Base-by-base conservation (phyloP, 2,797 vertebrate genomes). In the Apodemus agrarius region DNA sequence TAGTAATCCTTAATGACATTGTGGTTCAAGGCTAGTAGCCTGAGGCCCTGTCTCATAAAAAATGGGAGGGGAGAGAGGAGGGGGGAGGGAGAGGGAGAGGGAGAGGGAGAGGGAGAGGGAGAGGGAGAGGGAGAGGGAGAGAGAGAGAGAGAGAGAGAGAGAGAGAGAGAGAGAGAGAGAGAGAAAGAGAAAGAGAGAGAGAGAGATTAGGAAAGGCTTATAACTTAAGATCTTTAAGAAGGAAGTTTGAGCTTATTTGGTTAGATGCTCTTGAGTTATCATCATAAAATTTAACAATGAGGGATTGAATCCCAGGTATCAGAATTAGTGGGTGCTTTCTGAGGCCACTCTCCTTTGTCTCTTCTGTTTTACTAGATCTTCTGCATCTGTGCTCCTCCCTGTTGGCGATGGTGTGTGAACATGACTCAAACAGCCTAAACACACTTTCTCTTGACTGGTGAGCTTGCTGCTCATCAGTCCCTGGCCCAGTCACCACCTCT, bases 321-420 rank as follows among this genome's bases (percentile, higher is more conserved):
- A 95, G 26, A 92, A 91, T 91, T 89, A 79, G 90, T 34, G 46
- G 59, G 0, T 75, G 67, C 72, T 89, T 95, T 94, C 29, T 93
- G 22, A 0, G 67, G 26, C 90, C n/a, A 83, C 19, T 91, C 17
- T 5, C 76, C 40, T 90, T 91, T 90, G 40, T 52, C 34, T 22
- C 40, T 93, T 90, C n/a, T 9, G 57, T 82, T 88, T 93, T 69
- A 74, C 72, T 91, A 43, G 46, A 78, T 67, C 79, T 21, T 43
- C 0, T 85, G 16, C 29, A n/a, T 88, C 26, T 78, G 17, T 69
- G 7, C 49, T 90, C n/a, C 11, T 49, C 4, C 78, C 22, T 92
- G 2, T 75, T 85, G 7, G 8, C 81, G 29, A 78, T 21, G 78
- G 49, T 67, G 54, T 1, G n/a, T 46, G 74, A 34, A 7, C 57